These are phyloP conservation scores for Drosophila tropicalis DNA, from an alignment of 1,140 invertebrate species.

Conservation along the genomic window DNA sequence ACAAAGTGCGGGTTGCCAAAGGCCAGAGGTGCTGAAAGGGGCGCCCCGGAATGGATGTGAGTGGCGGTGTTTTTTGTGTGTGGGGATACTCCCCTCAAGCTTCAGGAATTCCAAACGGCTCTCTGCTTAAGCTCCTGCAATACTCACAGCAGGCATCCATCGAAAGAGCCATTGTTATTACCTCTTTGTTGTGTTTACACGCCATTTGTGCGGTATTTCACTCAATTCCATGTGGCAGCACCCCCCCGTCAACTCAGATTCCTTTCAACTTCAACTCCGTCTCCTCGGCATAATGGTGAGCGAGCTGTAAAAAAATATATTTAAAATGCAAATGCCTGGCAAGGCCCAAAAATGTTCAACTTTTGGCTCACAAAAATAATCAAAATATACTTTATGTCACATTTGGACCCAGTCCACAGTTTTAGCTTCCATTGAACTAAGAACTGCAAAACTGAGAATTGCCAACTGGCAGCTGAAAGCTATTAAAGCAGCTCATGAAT, in stretches of 20 bases:
- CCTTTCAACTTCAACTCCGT: background rate
- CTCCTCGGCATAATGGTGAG: constrained; percentile 12
- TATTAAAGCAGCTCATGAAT: constrained; percentile 39
- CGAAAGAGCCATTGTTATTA: constrained; percentile 71
- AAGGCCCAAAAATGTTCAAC: constrained; percentile 61
- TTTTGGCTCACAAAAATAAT: constrained; percentile 71
- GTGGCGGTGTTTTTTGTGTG: constrained; percentile 1
- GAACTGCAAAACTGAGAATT: constrained; percentile 25
- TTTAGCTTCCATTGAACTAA: constrained; percentile 21
- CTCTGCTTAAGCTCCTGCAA: constrained; percentile 10
- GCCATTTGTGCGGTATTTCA: constrained; percentile 75
- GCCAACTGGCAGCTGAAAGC: constrained; percentile 32
- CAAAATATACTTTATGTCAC: constrained; percentile 77
- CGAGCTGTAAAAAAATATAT: constrained; percentile 67
- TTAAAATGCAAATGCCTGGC: constrained; percentile 73
- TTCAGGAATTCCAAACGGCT: constrained; percentile 49
- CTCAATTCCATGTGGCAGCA: constrained; percentile 53
- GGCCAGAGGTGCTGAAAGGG: constrained; percentile 8
- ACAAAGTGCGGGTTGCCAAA: constrained; percentile 61
- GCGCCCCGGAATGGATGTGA: background rate
- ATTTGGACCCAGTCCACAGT: constrained; percentile 51
- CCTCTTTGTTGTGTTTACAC: constrained; percentile 81
- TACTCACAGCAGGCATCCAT: constrained; percentile 42
- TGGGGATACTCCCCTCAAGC: constrained; percentile 24
- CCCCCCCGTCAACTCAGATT: too few species aligned